Conservation (phyloP, 2,888 invertebrate species). For the Drosophila paramelanica region DNA sequence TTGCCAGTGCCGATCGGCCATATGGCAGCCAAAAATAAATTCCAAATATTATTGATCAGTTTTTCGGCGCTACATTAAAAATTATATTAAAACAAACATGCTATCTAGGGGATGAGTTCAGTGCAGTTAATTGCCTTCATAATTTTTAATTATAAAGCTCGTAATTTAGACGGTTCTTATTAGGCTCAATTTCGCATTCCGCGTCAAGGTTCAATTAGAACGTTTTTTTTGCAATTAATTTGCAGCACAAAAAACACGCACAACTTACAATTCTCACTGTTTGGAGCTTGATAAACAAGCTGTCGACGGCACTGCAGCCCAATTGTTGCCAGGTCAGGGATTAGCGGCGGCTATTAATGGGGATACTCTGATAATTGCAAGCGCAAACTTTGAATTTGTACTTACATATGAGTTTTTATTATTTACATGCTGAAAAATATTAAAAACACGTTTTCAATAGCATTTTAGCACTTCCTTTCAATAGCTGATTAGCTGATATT, state of each 20-base stretch:
- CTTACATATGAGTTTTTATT: slow-evolving; percentile 25
- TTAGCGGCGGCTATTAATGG: slow-evolving; percentile 8
- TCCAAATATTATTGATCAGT: slow-evolving; percentile 36
- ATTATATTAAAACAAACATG: neutral
- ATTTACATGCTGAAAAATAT: slow-evolving; percentile 39
- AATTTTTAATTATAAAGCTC: slow-evolving; percentile 19
- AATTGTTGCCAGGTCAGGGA: slow-evolving; percentile 24
- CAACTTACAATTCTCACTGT: slow-evolving; percentile 4
- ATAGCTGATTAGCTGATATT: neutral
- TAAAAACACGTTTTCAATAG: slow-evolving; percentile 28
- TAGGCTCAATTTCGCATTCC: slow-evolving; percentile 14
- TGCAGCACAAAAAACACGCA: neutral
- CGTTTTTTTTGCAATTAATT: slow-evolving; percentile 24
- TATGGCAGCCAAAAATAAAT: slow-evolving; percentile 33
- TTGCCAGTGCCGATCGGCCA: slow-evolving; percentile 7
- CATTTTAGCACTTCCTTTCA: slow-evolving; percentile 18
- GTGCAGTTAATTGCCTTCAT: slow-evolving; percentile 22
- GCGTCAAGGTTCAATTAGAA: slow-evolving; percentile 58
- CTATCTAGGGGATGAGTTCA: slow-evolving; percentile 3
- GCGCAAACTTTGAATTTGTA: slow-evolving; percentile 32
- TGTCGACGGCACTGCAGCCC: slow-evolving; percentile 6
- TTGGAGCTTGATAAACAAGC: slow-evolving; percentile 13
- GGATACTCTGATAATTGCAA: slow-evolving; percentile 19
- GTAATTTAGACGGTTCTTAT: slow-evolving; percentile 29
- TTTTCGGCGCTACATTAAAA: slow-evolving; percentile 14